Evolutionary conservation across 2,797 vertebrate genomes (phyloP), one percentile per base, ranked within the genome.

Genomic region (Sebastes nivosus): DNA sequence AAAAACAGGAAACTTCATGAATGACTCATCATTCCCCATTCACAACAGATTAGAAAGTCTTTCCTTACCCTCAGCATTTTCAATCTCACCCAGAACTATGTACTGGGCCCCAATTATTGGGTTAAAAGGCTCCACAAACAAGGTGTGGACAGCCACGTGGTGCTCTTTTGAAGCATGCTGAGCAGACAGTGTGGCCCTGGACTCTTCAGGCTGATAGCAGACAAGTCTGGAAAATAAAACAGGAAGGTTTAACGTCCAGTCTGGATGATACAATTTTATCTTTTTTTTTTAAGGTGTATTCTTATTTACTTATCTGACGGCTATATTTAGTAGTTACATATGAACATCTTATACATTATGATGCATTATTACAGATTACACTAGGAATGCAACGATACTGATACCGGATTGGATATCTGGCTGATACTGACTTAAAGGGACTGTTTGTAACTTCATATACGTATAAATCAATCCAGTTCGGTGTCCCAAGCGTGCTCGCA

Each of bases 71-170:
- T 96, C 87, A 54, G 82, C 77, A 5, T 89, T 94, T 80, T 98
- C 97, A 0, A 89, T 88, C 54, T 99, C 98, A 66, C 98, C 98
- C 18, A 99, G 91, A 64, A 96, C 97, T 4, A 97, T 6, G 89
- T 99, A 99, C 42, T 96, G 89, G 70, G 97, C 96, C 46, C 97
- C 97, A 73, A 96, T 79, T 54, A 96, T 96, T 30, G 97, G 96
- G 80, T 96, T 93, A 88, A 99, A 98, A 0, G 98, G 98, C 88
- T 99, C 98, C 91, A 99, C 97, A 86, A 97, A 91, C 52, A 75
- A 63, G 3, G 98, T 99, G 66, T 96, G 90, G 5, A 99, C 73
- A 0, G 72, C 66, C 67, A 99, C 79, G 1, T 50, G 91, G 89
- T 97, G 95, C 67, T 96, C 95, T 50, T 88, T 83, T 0, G 96